Evolutionary conservation across 2,888 invertebrate species (phyloP).

Genomic region (Conops quadrifasciatus): DNA sequence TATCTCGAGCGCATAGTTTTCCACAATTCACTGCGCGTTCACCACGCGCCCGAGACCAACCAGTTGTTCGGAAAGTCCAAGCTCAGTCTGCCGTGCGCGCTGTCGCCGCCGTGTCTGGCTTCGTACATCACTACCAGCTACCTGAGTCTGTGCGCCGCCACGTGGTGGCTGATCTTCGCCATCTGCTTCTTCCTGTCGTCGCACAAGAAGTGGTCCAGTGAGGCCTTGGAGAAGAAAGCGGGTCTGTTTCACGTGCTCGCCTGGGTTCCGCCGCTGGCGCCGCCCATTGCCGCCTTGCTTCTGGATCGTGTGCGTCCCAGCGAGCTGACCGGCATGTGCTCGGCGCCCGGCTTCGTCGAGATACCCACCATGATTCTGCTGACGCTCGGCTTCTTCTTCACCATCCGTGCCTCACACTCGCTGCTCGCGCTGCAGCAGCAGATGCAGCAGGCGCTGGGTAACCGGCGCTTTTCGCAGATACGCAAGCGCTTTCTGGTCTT

Average conservation of each 20-base stretch:
- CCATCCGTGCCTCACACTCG: slow-evolving; percentile 62
- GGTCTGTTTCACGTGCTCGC: slow-evolving; percentile 86
- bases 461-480: slow-evolving; percentile 63
- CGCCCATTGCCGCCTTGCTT: slow-evolving; percentile 83
- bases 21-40: slow-evolving; percentile 59
- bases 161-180: slow-evolving; percentile 90
- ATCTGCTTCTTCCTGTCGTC: slow-evolving; percentile 91
- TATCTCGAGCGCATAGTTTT: slow-evolving; percentile 75
- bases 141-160: slow-evolving; percentile 79
- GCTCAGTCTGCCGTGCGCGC: slow-evolving; percentile 60
- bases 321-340: slow-evolving; percentile 84
- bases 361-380: slow-evolving; percentile 59
- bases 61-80: slow-evolving; percentile 51
- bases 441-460: slow-evolving; percentile 58
- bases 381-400: slow-evolving; percentile 59
- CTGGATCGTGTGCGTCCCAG: slow-evolving; percentile 80
- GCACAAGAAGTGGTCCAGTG: slow-evolving; percentile 92
- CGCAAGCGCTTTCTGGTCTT: slow-evolving; percentile 62
- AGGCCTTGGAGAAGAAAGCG: slow-evolving; percentile 86
- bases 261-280: slow-evolving; percentile 88
- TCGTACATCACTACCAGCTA: slow-evolving; percentile 81
- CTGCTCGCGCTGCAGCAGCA: slow-evolving; percentile 59
- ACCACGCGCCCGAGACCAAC: slow-evolving; percentile 30
- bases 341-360: slow-evolving; percentile 67
- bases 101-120: slow-evolving; percentile 73